phyloP scores from a whole-genome alignment of 2,888 invertebrate genomes.

The Agriopis leucophaearia region DNA sequence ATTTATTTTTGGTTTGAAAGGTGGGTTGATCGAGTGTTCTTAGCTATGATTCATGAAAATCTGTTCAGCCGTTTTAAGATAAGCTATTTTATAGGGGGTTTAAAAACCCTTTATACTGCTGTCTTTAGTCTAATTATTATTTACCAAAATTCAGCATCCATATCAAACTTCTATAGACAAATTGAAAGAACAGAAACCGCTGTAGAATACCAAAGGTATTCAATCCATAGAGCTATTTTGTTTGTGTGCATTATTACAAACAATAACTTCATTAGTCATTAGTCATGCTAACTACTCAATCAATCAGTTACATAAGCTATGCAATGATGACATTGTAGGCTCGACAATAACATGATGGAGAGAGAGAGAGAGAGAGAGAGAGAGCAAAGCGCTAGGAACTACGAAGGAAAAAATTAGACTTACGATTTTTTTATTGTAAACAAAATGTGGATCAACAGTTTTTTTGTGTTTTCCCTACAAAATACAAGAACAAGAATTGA shows the following conservation, averaged over 20 bases:
- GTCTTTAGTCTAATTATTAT: too few relatives aligned
- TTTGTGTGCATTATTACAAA: constrained; percentile 7
- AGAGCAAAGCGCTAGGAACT: background rate
- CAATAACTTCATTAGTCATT: constrained; percentile 22
- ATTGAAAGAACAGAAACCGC: background rate
- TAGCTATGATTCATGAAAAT: too few relatives aligned
- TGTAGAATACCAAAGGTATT: background rate
- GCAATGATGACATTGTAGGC: background rate
- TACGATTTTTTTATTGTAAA: background rate
- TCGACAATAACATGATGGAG: background rate
- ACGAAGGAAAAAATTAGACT: constrained; percentile 34
- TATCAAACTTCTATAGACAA: background rate
- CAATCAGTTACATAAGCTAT: constrained; percentile 16
- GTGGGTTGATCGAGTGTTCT: too few relatives aligned
- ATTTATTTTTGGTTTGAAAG: too few relatives aligned
- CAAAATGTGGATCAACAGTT: too few relatives aligned
- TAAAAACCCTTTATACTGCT: too few relatives aligned
- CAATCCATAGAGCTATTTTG: background rate
- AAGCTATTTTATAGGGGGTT: too few relatives aligned
- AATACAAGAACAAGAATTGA: too few relatives aligned
- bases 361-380: constrained; percentile 10
- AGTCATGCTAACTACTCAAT: constrained; percentile 12
- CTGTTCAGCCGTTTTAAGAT: too few relatives aligned
- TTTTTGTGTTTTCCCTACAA: too few relatives aligned
- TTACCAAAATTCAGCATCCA: too few relatives aligned